Evolutionary conservation across 2,888 invertebrate species (phyloP), one percentile per base, ranked within the genome.

Genomic region (Apamea crenata): DNA sequence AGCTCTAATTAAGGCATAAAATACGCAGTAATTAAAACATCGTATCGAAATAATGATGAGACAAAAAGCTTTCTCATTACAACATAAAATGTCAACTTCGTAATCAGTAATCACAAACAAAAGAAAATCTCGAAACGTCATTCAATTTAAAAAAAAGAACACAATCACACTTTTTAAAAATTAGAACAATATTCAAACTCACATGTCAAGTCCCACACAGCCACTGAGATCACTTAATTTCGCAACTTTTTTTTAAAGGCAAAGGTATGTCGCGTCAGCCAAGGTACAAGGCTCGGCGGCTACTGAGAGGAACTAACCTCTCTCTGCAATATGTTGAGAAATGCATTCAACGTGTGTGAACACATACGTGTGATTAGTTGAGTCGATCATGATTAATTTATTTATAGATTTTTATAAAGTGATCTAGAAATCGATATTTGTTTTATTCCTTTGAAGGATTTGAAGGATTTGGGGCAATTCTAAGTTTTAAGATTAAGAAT

Each of bases 261-360:
- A 75, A 86, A 47, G 81, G 74, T 80, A 73, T 77, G 81, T 83
- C 86, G 82, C 93, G 94, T 91, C 89, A 74, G 90, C 88, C 88
- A 88, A 86, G 88, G 77, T 81, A 84, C 80, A 86, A 83, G 80
- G 80, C 90, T 88, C 88, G 88, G 90, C 90, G 88, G 86, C 85
- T 87, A 94, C 94, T 94, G 93, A 91, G 84, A 89, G 77, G 90
- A 91, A 84, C 90, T 88, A 87, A 90, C 93, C 92, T 89, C 91
- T 93, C 93, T 92, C 91, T 91, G 92, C 83, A 87, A 73, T 75
- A 68, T 88, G 91, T 95, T 95, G 94, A 89, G 95, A 93, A 95
- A 95, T 93, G 90, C 89, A 92, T 88, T 82, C 74, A 78, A 80
- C 61, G 47, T 74, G 72, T 63, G 70, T 59, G 72, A 63, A 56